These are phyloP conservation scores for Microctenopoma stevenorrisi DNA, from an alignment of 2,797 vertebrate genomes.

Conservation along the genomic window DNA sequence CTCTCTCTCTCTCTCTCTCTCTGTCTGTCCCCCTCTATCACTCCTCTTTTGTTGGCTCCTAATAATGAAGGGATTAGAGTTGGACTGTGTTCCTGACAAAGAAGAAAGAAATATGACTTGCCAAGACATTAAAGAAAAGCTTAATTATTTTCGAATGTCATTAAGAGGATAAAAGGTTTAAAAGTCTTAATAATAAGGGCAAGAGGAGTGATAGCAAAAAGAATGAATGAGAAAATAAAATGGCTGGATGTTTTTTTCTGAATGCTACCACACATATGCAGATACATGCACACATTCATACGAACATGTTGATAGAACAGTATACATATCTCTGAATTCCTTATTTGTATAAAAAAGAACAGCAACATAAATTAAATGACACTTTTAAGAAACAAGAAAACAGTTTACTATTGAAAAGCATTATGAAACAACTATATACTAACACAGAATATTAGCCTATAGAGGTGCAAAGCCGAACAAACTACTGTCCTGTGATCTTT, in stretches of 20 bases:
- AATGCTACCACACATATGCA: conserved; percentile 71
- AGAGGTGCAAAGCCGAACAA: conserved; percentile 84
- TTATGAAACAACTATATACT: conserved; percentile 88
- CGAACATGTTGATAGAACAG: conserved; percentile 75
- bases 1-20: conserved; percentile 47
- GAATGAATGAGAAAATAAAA: conserved; percentile 53
- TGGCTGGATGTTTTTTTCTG: conserved; percentile 61
- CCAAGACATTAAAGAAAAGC: conserved; percentile 73
- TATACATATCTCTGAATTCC: conserved; percentile 85
- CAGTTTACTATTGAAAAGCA: conserved; percentile 83
- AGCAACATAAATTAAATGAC: conserved; percentile 83
- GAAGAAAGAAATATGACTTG: conserved; percentile 76
- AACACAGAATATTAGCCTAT: conserved; percentile 88
- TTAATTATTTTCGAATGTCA: conserved; percentile 82
- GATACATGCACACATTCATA: conserved; percentile 70
- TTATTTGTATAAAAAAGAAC: conserved; percentile 87
- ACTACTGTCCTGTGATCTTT: conserved; percentile 88
- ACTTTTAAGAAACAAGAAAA: conserved; percentile 82
- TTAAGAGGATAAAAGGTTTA: conserved; percentile 78
- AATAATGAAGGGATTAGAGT: conserved; percentile 79
- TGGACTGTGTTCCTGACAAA: conserved; percentile 66
- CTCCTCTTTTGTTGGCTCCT: conserved; percentile 74
- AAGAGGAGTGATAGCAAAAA: conserved; percentile 53
- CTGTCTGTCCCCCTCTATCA: conserved; percentile 46
- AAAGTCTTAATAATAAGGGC: conserved; percentile 67